phyloP scores from a whole-genome alignment of 2,113 vertebrate genomes.

The Bucco capensis region DNA sequence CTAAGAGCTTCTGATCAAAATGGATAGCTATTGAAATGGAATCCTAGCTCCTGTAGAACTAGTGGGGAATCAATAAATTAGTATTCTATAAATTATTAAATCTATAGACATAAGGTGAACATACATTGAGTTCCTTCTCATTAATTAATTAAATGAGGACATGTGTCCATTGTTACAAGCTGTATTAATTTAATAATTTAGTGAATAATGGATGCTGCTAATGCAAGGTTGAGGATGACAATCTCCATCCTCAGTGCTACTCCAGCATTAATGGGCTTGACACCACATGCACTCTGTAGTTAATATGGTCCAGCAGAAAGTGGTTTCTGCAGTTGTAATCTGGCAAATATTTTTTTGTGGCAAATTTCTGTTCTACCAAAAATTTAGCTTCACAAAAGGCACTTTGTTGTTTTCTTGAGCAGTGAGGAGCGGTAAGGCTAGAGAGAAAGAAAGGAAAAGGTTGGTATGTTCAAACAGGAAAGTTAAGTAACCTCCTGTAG shows the following conservation, averaged over 20 bases:
- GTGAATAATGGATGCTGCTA: conserved; percentile 60
- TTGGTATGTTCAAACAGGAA: background rate
- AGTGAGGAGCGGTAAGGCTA: background rate
- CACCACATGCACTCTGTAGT: conserved; percentile 23
- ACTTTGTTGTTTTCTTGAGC: background rate
- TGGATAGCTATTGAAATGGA: conserved; percentile 47
- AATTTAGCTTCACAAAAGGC: background rate
- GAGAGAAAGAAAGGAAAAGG: background rate
- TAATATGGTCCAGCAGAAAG: background rate
- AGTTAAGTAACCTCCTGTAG: background rate
- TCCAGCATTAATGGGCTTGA: conserved; percentile 48
- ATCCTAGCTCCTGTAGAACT: conserved; percentile 57
- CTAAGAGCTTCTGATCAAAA: conserved; percentile 55
- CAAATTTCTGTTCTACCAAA: background rate
- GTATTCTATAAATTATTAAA: conserved; percentile 68
- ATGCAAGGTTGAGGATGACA: conserved; percentile 6
- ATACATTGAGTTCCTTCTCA: conserved; percentile 49
- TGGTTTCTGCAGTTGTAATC: background rate
- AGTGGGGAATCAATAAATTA: conserved; percentile 62
- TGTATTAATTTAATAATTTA: conserved; percentile 68
- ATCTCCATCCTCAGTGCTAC: conserved; percentile 35
- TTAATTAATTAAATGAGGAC: conserved; percentile 63
- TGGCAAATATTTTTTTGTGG: background rate
- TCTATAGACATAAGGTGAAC: conserved; percentile 52
- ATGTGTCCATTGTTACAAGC: conserved; percentile 22